Conservation (phyloP, 2,888 invertebrate genomes). For the Lottia scabra region DNA sequence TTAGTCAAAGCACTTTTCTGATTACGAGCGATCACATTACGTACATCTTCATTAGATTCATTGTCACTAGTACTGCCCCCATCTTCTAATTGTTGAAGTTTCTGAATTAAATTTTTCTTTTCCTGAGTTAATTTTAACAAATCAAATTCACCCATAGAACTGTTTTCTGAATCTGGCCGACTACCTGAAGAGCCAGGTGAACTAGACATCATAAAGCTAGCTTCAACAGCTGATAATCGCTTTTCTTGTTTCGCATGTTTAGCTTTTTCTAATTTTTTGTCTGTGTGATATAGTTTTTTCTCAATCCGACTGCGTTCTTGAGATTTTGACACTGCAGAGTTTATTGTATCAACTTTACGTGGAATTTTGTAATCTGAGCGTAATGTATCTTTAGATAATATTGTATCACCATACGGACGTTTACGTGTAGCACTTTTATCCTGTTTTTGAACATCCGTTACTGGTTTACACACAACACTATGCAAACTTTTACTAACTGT, state of each 20-base stretch:
- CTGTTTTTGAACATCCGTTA: conserved; percentile 12
- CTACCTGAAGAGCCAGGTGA: conserved; percentile 52
- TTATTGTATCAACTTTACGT: background rate
- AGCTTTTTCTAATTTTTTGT: background rate
- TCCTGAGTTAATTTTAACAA: conserved; percentile 61
- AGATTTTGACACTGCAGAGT: conserved; percentile 26
- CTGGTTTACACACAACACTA: conserved; percentile 34
- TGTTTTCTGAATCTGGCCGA: conserved; percentile 71
- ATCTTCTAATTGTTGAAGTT: conserved; percentile 63
- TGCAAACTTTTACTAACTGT: conserved; percentile 30
- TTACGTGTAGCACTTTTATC: conserved; percentile 48
- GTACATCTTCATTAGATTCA: conserved; percentile 18
- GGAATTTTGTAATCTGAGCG: conserved; percentile 6
- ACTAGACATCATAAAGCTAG: background rate
- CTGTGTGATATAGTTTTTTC: conserved; percentile 24
- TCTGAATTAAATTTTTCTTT: conserved; percentile 62
- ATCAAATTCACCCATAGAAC: conserved; percentile 71
- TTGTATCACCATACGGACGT: conserved; percentile 52
- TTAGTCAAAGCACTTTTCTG: conserved; percentile 12
- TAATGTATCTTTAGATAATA: conserved; percentile 19
- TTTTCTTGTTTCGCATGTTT: background rate
- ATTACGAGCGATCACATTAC: conserved; percentile 12
- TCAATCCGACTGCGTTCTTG: conserved; percentile 36
- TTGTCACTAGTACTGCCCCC: conserved; percentile 20
- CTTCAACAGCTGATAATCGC: background rate